A percentile compares a stretch with the other conserved stretches of the same genome.
phyloP scores from a whole-genome alignment of 2,113 vertebrate species.

The Chlamydotis undulata region DNA sequence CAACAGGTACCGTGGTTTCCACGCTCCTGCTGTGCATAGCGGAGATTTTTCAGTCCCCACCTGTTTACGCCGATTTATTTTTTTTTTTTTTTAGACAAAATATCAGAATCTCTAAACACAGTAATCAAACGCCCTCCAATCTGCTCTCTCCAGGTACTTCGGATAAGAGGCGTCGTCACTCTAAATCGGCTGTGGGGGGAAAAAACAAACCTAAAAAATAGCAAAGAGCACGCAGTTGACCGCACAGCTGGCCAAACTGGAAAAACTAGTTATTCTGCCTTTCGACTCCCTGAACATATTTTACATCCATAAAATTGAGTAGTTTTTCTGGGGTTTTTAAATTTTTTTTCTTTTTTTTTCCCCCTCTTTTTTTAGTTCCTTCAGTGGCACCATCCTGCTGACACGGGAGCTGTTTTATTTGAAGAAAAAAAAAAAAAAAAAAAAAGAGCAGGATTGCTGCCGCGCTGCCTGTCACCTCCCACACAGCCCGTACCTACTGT shows the following conservation, averaged over 20 bases:
- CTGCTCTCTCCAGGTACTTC: background rate
- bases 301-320: background rate
- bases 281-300: background rate
- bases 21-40: background rate
- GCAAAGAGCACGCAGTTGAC: background rate
- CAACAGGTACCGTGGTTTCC: background rate
- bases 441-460: background rate
- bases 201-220: background rate
- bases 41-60: background rate
- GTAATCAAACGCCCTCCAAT: background rate
- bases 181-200: background rate
- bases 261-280: background rate
- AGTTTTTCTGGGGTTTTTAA: background rate
- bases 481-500: background rate
- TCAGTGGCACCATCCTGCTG: background rate
- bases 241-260: background rate
- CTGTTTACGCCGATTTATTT: background rate
- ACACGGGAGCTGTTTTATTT: background rate
- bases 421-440: background rate
- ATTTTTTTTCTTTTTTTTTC: accelerated
- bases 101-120: background rate
- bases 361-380: background rate
- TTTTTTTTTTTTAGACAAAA: background rate
- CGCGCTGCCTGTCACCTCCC: background rate
- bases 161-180: background rate